These are phyloP conservation scores for Hoplias malabaricus DNA, from an alignment of 2,113 vertebrate species.

Conservation along the genomic window DNA sequence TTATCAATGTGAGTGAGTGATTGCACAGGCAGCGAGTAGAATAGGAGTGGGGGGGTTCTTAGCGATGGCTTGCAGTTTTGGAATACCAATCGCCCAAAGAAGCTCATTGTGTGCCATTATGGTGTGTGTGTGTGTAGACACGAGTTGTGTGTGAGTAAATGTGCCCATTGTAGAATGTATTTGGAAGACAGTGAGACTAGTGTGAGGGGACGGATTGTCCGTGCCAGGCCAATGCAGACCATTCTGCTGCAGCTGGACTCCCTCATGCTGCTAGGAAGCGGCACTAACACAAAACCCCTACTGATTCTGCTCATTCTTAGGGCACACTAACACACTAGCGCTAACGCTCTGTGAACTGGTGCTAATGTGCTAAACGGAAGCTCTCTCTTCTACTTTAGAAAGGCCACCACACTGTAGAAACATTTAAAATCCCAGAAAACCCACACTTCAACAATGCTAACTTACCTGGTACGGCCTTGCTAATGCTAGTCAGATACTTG, in stretches of 20 bases:
- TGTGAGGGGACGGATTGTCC: constrained; percentile 50
- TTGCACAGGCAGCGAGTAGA: constrained; percentile 20
- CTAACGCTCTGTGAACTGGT: background rate
- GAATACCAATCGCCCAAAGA: constrained; percentile 54
- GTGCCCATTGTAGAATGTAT: constrained; percentile 56
- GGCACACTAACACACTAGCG: background rate
- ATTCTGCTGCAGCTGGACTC: constrained; percentile 55
- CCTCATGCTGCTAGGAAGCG: constrained; percentile 32
- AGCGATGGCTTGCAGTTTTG: constrained; percentile 41
- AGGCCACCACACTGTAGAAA: background rate
- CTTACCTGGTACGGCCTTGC: background rate
- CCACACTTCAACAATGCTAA: background rate
- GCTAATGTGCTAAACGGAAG: constrained; percentile 2
- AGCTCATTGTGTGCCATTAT: constrained; percentile 54
- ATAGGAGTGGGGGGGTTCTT: constrained; percentile 45
- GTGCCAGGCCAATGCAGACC: constrained; percentile 54
- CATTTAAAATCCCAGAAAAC: background rate
- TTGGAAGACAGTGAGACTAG: constrained; percentile 51
- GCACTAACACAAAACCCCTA: constrained; percentile 18
- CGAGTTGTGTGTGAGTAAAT: constrained; percentile 46
- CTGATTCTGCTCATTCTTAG: constrained; percentile 18
- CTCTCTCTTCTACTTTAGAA: no score
- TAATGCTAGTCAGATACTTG: background rate
- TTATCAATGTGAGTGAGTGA: constrained; percentile 30
- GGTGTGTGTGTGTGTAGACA: constrained; percentile 22